Evolutionary conservation across 2,888 invertebrate species (phyloP), one percentile per base, ranked within the genome.

Genomic region (Gymnoscelis rufifasciata): DNA sequence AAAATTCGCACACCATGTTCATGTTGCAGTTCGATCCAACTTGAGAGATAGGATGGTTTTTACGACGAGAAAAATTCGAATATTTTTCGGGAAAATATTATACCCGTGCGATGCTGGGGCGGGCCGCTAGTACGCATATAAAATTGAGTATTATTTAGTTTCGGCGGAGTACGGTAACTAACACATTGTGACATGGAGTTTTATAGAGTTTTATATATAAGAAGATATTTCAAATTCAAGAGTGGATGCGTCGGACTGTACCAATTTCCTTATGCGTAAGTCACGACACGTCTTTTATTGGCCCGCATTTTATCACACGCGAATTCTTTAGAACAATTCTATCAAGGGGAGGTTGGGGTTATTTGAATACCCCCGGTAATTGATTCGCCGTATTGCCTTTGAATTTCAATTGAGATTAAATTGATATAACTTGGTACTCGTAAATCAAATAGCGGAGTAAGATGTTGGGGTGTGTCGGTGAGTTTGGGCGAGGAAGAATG

Each of bases 291-390:
- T 59, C 59, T 54, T 60, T 75, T 84, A 86, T 84, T 78, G 80
- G 72, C 68, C 68, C 71, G 71, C 83, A 87, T 86, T 83, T 71
- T 78, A 76, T 79, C 84, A 83, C 87, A 87, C 75, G 79, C 86
- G 81, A 78, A 86, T 86, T 86, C 83, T 81, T 77, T 74, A 75
- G 74, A 79, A 86, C 84, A 82, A 79, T 83, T 84, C 83, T 81
- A 83, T 81, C 83, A 76, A 52, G 55, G 50, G 71, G 56, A 65
- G 65, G 71, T 35, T 31, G 71, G 74, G 66, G 74, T 66, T 70
- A 86, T 84, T 84, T 83, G 83, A 83, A 45, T 45, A 40, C 42
- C 45, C 87, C 87, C 42, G 38, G 49, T 45, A 45, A 50, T 50
- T 50, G 49, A 50, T 45, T 42, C 45, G 44, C 42, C 41, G 43